Percentiles rank a stretch among this genome's conserved stretches.
Evolutionary conservation across 2,797 vertebrate genomes (phyloP).

Genomic region (Melanotaenia parkinsoni): DNA sequence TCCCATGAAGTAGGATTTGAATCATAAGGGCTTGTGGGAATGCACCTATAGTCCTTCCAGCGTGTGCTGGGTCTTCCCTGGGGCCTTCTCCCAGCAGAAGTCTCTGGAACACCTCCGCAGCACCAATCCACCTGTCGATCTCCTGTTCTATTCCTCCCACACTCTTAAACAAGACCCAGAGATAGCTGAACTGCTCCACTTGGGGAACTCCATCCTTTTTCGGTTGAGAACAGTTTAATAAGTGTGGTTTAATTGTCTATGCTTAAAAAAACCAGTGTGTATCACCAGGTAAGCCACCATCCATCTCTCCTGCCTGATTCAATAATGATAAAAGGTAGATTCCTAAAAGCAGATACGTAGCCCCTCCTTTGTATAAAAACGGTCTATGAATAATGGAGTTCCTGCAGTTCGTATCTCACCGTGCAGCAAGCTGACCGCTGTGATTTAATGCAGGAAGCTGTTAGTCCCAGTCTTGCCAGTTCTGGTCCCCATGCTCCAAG

Average conservation of each 20-base stretch:
- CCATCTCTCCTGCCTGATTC: conserved; percentile 20
- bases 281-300: conserved; percentile 6
- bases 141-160: no score
- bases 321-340: conserved; percentile 13
- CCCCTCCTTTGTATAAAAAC: conserved; percentile 58
- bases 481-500: conserved; percentile 33
- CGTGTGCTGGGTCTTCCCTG: no score
- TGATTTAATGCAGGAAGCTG: conserved; percentile 69
- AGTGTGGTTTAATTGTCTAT: not conserved
- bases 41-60: no score
- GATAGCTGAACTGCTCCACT: no score
- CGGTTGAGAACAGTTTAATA: not conserved
- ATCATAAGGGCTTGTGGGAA: no score
- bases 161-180: no score
- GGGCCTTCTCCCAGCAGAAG: no score
- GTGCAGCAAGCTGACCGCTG: conserved; percentile 46
- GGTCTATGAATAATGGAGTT: conserved; percentile 72
- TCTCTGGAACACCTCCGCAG: no score
- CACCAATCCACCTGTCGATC: no score
- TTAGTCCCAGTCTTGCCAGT: conserved; percentile 48
- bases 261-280: no score
- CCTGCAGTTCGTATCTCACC: conserved; percentile 32
- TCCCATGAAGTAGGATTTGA: no score
- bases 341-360: conserved; percentile 11
- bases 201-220: not conserved